Conservation (phyloP, 2,888 invertebrate genomes). For the Eilema griseolum region DNA sequence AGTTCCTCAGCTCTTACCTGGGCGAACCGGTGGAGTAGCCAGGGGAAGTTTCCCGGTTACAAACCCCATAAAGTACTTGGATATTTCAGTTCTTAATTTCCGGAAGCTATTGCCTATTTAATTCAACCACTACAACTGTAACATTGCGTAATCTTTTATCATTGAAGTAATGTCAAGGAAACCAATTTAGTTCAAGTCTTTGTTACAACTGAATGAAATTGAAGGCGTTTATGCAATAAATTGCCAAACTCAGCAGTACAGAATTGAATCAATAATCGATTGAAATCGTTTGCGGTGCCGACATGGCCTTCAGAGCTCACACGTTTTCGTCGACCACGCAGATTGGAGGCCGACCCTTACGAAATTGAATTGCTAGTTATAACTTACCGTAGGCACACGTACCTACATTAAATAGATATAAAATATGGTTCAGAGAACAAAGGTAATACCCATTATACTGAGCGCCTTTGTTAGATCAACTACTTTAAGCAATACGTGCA, state of each 20-base stretch:
- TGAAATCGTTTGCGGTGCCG: conserved; percentile 39
- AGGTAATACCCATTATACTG: conserved; percentile 30
- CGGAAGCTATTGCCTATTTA: conserved; percentile 14
- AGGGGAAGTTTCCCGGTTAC: too few relatives aligned
- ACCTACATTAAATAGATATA: conserved; percentile 49
- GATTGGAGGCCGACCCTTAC: conserved; percentile 54
- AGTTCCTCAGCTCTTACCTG: too few relatives aligned
- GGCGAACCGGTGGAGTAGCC: too few relatives aligned
- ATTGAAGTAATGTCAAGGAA: neutral
- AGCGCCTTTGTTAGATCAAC: conserved; percentile 27
- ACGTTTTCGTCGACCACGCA: conserved; percentile 56
- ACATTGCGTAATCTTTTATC: conserved; percentile 19
- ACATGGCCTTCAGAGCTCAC: conserved; percentile 48
- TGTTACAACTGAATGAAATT: neutral
- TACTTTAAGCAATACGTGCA: neutral
- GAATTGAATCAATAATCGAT: conserved; percentile 50
- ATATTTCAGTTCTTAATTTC: conserved; percentile 38
- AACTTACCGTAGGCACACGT: conserved; percentile 45
- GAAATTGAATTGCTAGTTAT: conserved; percentile 63
- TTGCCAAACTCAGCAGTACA: conserved; percentile 38
- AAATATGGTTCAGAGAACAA: conserved; percentile 51
- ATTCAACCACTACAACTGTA: conserved; percentile 20
- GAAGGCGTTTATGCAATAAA: conserved; percentile 2
- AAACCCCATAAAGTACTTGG: too few relatives aligned
- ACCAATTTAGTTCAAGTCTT: neutral